Base-by-base conservation (phyloP, 2,113 vertebrate genomes). In the Alectura lathami region DNA sequence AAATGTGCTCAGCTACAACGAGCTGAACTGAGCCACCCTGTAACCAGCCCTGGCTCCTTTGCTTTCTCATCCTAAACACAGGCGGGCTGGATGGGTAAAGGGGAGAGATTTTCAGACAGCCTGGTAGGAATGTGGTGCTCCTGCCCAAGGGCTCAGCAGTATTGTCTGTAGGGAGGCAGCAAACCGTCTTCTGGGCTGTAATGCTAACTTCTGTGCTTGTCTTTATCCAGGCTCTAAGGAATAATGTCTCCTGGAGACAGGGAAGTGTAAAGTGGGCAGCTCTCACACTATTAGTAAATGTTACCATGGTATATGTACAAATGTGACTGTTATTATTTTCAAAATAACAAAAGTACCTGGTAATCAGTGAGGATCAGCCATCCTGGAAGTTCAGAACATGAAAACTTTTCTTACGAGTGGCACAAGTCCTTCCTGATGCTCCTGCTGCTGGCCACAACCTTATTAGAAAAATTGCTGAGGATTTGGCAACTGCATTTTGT, bases 151-250 rank as follows among this genome's bases (percentile, higher is more conserved):
- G 38, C 54, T 43, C 9, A 63, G 10, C 51, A 32, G 9, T 1
- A 1, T 13, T 17, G 23, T 34, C n/a, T 45, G 7, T 14, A 75
- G 34, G 0, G 0, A 70, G 34, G 26, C 20, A 45, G 50, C 43
- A 63, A 67, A 34, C n/a, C 74, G 59, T 11, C 24, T 88, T 54
- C 50, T 66, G 34, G 50, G 22, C 42, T 20, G 27, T 50, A 11
- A 34, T 62, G 20, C 43, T 68, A 22, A 47, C 15, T 69, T 45
- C 50, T 63, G n/a, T 23, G 27, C 43, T 56, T 76, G 26, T 40
- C 74, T 79, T 75, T 48, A 60, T 40, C 20, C 13, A 76, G 51
- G 11, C 6, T 67, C 8, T 53, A 50, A 76, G 20, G 64, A 89
- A n/a, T 48, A 53, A 67, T 32, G 9, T 34, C 30, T 76, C 27